These are phyloP conservation scores for Atherix ibis DNA, from an alignment of 2,888 invertebrate species.

Conservation along the genomic window DNA sequence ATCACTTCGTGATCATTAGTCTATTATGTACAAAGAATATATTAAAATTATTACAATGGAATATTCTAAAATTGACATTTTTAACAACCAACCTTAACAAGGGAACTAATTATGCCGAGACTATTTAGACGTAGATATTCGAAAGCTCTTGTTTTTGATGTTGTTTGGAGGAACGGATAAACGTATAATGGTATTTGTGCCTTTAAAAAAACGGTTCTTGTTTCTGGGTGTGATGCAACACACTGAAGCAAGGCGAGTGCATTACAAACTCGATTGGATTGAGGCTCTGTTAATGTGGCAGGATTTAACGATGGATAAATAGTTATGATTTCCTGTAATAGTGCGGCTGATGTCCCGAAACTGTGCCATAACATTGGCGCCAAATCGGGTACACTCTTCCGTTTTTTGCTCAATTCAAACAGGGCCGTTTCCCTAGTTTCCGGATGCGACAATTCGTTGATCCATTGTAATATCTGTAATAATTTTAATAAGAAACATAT, in stretches of 20 bases:
- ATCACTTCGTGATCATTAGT: conserved; percentile 99
- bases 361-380: conserved; percentile 99
- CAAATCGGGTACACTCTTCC: conserved; percentile 77
- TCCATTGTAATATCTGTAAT: conserved; percentile 32
- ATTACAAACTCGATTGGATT: conserved; percentile 98
- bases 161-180: conserved; percentile 96
- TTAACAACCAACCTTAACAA: conserved; percentile 61
- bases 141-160: conserved; percentile 97
- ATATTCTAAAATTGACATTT: neutral
- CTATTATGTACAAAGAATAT: conserved; percentile 30
- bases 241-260: conserved; percentile 95
- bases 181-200: conserved; percentile 96
- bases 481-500: too few species aligned
- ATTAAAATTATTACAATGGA: neutral
- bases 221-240: conserved; percentile 98
- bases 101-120: conserved; percentile 95
- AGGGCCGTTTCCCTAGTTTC: conserved; percentile 92
- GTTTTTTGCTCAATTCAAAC: conserved; percentile 74
- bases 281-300: conserved; percentile 91
- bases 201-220: conserved; percentile 85
- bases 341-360: conserved; percentile 76
- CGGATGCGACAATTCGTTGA: conserved; percentile 60
- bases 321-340: conserved; percentile 93
- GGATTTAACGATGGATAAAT: conserved; percentile 99
- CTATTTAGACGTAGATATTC: conserved; percentile 97